These are phyloP conservation scores for Ibycter americanus DNA, from an alignment of 2,797 vertebrate genomes.

Conservation along the genomic window DNA sequence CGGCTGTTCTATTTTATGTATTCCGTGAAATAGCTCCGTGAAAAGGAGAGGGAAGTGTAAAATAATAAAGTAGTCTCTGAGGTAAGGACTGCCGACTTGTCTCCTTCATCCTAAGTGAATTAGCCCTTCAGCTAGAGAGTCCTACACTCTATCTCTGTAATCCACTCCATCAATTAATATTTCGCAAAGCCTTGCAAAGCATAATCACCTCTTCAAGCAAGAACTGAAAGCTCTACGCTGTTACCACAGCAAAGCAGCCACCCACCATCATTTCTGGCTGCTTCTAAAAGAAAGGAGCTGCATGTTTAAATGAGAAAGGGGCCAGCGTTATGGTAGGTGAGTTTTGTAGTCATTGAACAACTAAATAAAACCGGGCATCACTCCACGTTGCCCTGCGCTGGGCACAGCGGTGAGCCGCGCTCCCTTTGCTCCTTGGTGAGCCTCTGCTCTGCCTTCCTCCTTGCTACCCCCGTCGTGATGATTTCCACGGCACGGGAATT, in stretches of 20 bases:
- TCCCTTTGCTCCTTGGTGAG: background rate
- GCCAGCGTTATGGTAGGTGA: background rate
- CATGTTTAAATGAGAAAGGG: background rate
- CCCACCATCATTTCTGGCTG: background rate
- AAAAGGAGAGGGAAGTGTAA: background rate
- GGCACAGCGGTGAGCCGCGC: background rate
- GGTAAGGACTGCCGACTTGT: background rate
- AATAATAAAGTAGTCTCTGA: background rate
- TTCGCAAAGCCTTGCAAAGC: background rate
- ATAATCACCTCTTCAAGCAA: background rate
- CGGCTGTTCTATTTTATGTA: background rate
- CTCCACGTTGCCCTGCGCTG: fast-evolving
- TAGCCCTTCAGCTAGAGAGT: background rate
- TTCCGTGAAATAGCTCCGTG: background rate
- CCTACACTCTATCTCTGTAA: background rate
- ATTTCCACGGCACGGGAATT: background rate
- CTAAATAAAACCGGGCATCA: fast-evolving
- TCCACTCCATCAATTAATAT: slow-evolving; percentile 1
- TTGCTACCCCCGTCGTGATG: background rate
- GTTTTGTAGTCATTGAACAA: background rate
- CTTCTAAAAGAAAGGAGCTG: background rate
- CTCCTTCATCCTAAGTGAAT: background rate
- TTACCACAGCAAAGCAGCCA: background rate
- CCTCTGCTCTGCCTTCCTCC: background rate
- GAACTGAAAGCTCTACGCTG: background rate